Percentiles rank a stretch among this genome's conserved stretches.
phyloP scores from a whole-genome alignment of 2,797 vertebrate genomes.

The Peromyscus aztecus region DNA sequence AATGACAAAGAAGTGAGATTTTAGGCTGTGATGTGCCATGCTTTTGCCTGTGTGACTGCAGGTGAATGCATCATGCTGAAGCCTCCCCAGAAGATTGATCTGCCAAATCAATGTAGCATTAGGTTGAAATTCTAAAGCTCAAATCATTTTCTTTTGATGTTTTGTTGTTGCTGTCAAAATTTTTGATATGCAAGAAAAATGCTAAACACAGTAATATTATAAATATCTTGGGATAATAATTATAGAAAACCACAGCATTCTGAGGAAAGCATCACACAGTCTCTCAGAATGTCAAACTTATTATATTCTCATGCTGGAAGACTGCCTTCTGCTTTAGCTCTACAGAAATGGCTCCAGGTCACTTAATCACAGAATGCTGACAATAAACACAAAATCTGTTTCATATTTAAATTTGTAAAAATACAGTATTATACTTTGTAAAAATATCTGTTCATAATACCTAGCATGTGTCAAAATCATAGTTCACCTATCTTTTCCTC shows the following conservation, averaged over 20 bases:
- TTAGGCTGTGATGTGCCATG: neutral
- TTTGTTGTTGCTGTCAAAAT: neutral
- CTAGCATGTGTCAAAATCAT: neutral
- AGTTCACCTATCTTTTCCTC: neutral
- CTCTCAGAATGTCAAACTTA: neutral
- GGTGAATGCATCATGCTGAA: neutral
- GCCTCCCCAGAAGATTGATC: neutral
- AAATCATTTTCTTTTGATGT: neutral
- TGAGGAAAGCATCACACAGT: neutral
- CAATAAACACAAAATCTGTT: neutral
- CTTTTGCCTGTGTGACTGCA: neutral
- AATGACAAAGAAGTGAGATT: neutral
- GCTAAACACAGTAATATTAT: neutral
- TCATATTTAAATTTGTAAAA: neutral
- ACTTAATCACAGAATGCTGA: neutral
- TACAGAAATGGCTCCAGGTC: neutral
- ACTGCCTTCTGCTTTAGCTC: neutral
- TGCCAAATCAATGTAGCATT: neutral
- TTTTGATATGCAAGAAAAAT: neutral
- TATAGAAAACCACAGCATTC: neutral
- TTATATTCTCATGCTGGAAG: neutral
- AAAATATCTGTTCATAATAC: neutral
- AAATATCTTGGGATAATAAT: neutral
- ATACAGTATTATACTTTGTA: neutral
- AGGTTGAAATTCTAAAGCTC: neutral